These are phyloP conservation scores for Dryobota labecula DNA, from an alignment of 2,888 invertebrate species.

Conservation along the genomic window DNA sequence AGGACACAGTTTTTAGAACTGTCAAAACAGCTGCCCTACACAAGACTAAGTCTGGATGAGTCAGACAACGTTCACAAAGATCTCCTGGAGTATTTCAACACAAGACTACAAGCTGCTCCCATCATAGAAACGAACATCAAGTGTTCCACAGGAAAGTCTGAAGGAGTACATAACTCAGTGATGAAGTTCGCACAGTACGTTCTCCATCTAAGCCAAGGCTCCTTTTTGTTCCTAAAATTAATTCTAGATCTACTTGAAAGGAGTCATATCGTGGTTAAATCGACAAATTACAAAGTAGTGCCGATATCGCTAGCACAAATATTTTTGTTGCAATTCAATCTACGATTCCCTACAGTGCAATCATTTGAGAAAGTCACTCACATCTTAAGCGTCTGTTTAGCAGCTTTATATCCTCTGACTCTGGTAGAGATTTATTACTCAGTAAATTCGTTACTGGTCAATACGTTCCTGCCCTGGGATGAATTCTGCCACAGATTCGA, in stretches of 20 bases:
- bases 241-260: slow-evolving; percentile 97
- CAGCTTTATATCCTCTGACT: slow-evolving; percentile 97
- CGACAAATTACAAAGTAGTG: slow-evolving; percentile 97
- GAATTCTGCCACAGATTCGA: slow-evolving; percentile 97
- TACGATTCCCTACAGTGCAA: slow-evolving; percentile 96
- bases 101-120: slow-evolving; percentile 94
- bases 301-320: slow-evolving; percentile 97
- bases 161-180: slow-evolving; percentile 92
- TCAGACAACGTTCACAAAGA: slow-evolving; percentile 96
- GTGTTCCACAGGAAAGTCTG: slow-evolving; percentile 92
- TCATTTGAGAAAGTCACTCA: slow-evolving; percentile 97
- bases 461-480: slow-evolving; percentile 96
- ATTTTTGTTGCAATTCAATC: slow-evolving; percentile 97
- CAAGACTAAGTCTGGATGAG: slow-evolving; percentile 94
- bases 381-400: slow-evolving; percentile 96
- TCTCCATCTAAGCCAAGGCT: slow-evolving; percentile 95
- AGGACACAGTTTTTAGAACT: slow-evolving; percentile 95
- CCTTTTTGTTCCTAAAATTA: slow-evolving; percentile 97
- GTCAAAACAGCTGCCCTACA: slow-evolving; percentile 95
- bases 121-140: slow-evolving; percentile 96
- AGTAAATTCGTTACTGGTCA: slow-evolving; percentile 95
- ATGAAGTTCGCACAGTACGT: slow-evolving; percentile 96
- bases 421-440: slow-evolving; percentile 98
- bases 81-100: slow-evolving; percentile 96
- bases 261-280: slow-evolving; percentile 97